These are phyloP conservation scores for Neolamprologus tretocephalus DNA, from an alignment of 2,113 vertebrate genomes.

Conservation along the genomic window DNA sequence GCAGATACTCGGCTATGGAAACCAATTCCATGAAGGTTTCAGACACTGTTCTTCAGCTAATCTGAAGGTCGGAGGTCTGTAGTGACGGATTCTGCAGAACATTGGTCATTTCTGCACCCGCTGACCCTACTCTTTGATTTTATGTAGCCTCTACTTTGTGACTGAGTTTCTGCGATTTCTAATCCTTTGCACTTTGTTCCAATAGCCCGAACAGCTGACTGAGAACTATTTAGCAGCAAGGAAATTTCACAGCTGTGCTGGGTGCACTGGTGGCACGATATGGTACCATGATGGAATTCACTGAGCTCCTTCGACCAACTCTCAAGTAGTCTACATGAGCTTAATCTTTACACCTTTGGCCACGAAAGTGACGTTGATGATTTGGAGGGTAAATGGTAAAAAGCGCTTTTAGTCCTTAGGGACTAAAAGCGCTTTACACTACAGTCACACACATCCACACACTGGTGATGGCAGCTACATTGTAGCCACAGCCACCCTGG, in stretches of 20 bases:
- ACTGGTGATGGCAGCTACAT: background rate
- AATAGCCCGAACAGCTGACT: background rate
- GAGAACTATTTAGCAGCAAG: background rate
- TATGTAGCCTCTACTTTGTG: background rate
- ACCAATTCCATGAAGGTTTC: background rate
- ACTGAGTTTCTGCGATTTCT: background rate
- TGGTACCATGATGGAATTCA: background rate
- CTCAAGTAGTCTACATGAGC: background rate
- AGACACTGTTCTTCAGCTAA: background rate
- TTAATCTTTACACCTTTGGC: background rate
- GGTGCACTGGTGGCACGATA: background rate
- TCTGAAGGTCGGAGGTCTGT: background rate
- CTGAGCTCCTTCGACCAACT: background rate
- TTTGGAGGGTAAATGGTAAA: background rate
- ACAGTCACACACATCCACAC: accelerated
- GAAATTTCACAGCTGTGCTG: background rate
- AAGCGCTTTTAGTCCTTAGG: accelerated
- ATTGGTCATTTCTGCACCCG: background rate
- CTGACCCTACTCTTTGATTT: background rate
- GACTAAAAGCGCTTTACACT: background rate
- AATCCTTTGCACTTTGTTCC: background rate
- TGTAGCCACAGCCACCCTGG: background rate
- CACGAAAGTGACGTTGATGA: background rate
- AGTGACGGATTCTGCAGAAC: accelerated
- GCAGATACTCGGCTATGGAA: background rate